phyloP scores from a whole-genome alignment of 2,888 invertebrate genomes.

The Hirtodrosophila duncani region DNA sequence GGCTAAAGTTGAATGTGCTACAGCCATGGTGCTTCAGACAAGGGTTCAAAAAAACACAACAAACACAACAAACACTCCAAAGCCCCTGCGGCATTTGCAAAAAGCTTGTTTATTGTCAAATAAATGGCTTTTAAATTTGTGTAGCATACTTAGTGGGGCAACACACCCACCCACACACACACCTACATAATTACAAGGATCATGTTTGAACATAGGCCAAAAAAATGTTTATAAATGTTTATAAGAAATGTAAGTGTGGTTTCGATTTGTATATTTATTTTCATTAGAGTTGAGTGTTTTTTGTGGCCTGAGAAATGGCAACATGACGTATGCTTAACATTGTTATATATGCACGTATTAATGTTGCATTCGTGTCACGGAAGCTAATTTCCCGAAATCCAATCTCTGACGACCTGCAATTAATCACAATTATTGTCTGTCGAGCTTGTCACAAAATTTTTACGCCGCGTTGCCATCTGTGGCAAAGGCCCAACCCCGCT shows the following conservation, averaged over 20 bases:
- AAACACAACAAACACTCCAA: neutral
- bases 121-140: too few species aligned
- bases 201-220: neutral
- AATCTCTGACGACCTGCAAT: conserved; percentile 33
- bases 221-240: conserved; percentile 23
- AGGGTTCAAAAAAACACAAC: conserved; percentile 40
- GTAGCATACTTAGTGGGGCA: conserved; percentile 23
- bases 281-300: neutral
- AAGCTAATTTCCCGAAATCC: conserved; percentile 11
- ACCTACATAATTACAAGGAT: conserved; percentile 2
- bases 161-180: too few species aligned
- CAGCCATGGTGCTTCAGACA: conserved; percentile 38
- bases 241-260: conserved; percentile 4
- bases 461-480: neutral
- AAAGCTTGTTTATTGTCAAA: too few species aligned
- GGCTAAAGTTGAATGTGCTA: conserved; percentile 52
- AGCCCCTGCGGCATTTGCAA: conserved; percentile 5
- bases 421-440: conserved; percentile 65
- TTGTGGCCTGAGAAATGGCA: too few species aligned
- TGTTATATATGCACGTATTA: conserved; percentile 17
- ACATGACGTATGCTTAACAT: conserved; percentile 24
- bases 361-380: conserved; percentile 23
- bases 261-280: conserved; percentile 8
- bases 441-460: conserved; percentile 17
- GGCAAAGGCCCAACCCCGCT: neutral